These are phyloP conservation scores for Rhagium mordax DNA, from an alignment of 2,888 invertebrate species.

Conservation along the genomic window DNA sequence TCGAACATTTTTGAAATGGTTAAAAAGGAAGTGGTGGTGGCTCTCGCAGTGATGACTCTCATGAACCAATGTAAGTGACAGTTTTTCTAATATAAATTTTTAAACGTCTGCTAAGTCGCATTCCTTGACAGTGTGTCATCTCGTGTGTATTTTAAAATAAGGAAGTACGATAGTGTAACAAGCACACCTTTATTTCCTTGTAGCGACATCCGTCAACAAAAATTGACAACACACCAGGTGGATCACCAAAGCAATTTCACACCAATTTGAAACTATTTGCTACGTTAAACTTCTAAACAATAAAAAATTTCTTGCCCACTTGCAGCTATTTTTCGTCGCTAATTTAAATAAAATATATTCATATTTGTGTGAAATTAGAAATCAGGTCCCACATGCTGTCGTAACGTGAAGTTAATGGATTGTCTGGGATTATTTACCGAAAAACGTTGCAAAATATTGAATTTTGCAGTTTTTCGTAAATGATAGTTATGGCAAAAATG, in stretches of 20 bases:
- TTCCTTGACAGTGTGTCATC: conserved; percentile 14
- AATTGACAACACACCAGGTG: not conserved
- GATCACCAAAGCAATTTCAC: not conserved
- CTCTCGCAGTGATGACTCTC: not conserved
- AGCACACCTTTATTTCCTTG: conserved; percentile 8
- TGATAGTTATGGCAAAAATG: too few relatives aligned
- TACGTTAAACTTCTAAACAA: not conserved
- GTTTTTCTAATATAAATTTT: conserved; percentile 7
- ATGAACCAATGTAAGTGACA: conserved; percentile 21
- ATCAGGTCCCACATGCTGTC: too few relatives aligned
- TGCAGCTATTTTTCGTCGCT: too few relatives aligned
- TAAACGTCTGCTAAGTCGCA: conserved; percentile 1
- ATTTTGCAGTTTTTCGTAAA: too few relatives aligned
- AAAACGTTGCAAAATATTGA: too few relatives aligned
- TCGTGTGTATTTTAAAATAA: not conserved
- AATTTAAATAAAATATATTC: too few relatives aligned
- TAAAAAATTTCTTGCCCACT: not conserved
- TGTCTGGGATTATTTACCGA: too few relatives aligned
- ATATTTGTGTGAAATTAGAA: too few relatives aligned
- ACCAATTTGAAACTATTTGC: not conserved
- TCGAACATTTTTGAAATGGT: not conserved
- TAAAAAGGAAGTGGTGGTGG: conserved; percentile 6
- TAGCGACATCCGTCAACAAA: conserved; percentile 6
- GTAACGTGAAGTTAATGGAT: too few relatives aligned
- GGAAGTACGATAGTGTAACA: conserved; percentile 8